Evolutionary conservation across 2,113 vertebrate species (phyloP).

Genomic region (Tragulus kanchil): DNA sequence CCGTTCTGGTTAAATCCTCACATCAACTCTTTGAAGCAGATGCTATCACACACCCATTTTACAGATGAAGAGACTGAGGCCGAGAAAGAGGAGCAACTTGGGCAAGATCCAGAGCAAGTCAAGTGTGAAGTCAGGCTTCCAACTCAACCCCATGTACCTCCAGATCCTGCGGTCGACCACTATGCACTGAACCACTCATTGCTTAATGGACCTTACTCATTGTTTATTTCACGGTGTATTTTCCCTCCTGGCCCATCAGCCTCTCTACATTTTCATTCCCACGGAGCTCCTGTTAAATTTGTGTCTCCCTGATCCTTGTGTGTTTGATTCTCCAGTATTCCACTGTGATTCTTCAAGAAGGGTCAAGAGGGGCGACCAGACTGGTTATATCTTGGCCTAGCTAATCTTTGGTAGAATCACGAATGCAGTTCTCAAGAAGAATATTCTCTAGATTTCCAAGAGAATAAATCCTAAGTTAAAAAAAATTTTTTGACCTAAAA

Average conservation of each 20-base stretch:
- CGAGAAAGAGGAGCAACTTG: background rate
- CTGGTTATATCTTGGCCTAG: background rate
- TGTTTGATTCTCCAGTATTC: background rate
- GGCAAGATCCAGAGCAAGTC: background rate
- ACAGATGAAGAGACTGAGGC: background rate
- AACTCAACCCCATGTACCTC: background rate
- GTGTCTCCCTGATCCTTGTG: background rate
- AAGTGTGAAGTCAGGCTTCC: background rate
- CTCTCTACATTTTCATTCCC: background rate
- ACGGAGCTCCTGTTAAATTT: background rate
- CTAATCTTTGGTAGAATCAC: background rate
- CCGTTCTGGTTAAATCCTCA: background rate
- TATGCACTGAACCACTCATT: accelerated
- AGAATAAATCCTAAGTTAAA: background rate
- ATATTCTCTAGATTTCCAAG: background rate
- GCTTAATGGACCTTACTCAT: background rate
- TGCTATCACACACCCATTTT: background rate
- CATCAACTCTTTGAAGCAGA: background rate
- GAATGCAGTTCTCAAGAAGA: background rate
- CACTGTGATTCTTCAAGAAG: background rate
- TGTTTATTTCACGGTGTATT: background rate
- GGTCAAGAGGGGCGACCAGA: background rate
- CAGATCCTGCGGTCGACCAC: background rate
- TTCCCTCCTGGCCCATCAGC: background rate
- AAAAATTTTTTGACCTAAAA: background rate